phyloP scores from a whole-genome alignment of 1,140 invertebrate species.

The Hylaeus anthracinus region DNA sequence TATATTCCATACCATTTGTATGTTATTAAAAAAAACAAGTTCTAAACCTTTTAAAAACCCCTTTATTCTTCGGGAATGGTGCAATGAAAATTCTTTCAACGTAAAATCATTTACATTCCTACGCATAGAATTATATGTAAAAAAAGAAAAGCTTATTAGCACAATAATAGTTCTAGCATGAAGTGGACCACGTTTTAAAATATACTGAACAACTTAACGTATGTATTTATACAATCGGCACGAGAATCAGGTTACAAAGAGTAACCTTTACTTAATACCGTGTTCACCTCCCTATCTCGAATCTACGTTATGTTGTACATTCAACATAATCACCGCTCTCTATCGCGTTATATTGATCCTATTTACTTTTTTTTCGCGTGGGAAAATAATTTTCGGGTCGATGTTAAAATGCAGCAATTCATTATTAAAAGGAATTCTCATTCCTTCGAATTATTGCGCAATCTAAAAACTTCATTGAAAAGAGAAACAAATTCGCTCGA shows the following conservation, averaged over 20 bases:
- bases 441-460: no score
- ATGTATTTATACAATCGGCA: no score
- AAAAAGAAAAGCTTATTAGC: background rate
- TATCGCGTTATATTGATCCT: constrained; percentile 9
- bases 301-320: background rate
- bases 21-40: no score
- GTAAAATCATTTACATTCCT: background rate
- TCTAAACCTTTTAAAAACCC: no score
- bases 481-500: no score
- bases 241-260: background rate
- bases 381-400: background rate
- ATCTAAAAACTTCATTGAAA: no score
- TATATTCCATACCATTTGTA: no score
- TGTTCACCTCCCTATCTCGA: background rate
- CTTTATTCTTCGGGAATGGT: no score
- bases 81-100: no score
- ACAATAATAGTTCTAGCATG: background rate
- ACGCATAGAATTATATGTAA: background rate
- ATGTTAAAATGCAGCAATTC: background rate
- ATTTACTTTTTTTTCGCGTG: background rate
- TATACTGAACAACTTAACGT: no score
- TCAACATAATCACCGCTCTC: background rate
- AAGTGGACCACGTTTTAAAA: no score
- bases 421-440: no score
- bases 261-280: background rate